A percentile compares a stretch with the other conserved stretches of the same genome.
These are phyloP conservation scores for Notarius quadriscutis DNA, from an alignment of 2,113 vertebrate genomes.

Conservation along the genomic window DNA sequence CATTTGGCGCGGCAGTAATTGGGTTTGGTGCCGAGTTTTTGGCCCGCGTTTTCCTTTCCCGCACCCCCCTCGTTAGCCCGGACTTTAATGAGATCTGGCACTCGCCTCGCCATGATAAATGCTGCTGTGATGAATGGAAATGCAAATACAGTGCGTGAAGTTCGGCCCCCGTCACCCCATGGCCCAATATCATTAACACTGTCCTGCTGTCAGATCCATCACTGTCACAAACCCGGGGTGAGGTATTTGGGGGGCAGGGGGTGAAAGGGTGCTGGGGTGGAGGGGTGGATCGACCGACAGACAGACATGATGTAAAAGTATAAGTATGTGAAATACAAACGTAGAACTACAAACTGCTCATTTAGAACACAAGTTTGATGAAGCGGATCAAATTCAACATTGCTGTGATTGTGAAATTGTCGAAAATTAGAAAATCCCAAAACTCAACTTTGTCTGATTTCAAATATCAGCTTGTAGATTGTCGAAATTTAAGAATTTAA, in stretches of 20 bases:
- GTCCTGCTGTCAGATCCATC: conserved; percentile 93
- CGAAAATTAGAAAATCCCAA: not conserved
- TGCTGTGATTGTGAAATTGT: not conserved
- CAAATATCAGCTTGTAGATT: not conserved
- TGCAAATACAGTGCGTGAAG: conserved; percentile 89
- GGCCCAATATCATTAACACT: conserved; percentile 90
- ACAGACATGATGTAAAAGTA: not conserved
- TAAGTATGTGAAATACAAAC: too few species aligned
- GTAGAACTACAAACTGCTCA: not conserved
- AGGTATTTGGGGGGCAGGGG: not conserved
- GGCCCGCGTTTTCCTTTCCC: conserved; percentile 43
- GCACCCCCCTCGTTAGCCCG: conserved; percentile 78
- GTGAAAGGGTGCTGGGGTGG: not conserved
- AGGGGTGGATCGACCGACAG: not conserved
- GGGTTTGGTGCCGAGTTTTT: conserved; percentile 82
- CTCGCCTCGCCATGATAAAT: conserved; percentile 91
- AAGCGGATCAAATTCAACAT: not conserved
- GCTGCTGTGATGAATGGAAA: conserved; percentile 95
- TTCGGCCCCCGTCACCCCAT: conserved; percentile 84
- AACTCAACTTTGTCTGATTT: not conserved
- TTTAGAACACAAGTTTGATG: not conserved
- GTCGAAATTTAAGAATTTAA: not conserved
- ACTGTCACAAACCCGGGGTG: conserved; percentile 76
- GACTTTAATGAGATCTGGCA: conserved; percentile 99
- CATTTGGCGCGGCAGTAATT: conserved; percentile 87